phyloP scores from a whole-genome alignment of 2,888 invertebrate species.

The Plagiodera versicolora region DNA sequence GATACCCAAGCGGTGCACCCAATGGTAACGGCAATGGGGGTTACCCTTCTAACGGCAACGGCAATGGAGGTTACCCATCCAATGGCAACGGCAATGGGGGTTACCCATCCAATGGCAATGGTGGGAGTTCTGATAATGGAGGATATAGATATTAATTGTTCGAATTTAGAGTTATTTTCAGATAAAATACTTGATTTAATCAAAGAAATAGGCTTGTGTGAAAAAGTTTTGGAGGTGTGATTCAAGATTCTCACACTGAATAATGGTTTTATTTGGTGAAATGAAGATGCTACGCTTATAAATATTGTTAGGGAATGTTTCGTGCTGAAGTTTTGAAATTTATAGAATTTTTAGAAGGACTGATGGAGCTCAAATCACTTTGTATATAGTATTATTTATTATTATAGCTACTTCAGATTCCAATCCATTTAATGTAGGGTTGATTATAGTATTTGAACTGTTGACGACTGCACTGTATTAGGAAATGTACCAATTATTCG shows the following conservation, averaged over 20 bases:
- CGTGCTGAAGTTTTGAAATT: neutral
- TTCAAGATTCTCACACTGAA: neutral
- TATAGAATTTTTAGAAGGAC: neutral
- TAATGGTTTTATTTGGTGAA: neutral
- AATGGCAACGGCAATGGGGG: slow-evolving; percentile 28
- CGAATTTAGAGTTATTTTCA: slow-evolving; percentile 24
- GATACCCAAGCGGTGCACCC: no score
- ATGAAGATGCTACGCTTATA: neutral
- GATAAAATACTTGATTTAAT: slow-evolving; percentile 7
- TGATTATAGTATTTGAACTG: neutral
- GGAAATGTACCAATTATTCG: neutral
- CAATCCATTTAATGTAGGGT: neutral
- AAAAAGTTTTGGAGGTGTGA: neutral
- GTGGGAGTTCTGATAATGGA: no score
- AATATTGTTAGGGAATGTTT: neutral
- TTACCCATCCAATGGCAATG: slow-evolving; percentile 23
- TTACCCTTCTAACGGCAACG: slow-evolving; percentile 33
- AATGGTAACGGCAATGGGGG: slow-evolving; percentile 25
- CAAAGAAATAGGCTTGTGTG: neutral
- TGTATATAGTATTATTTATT: neutral
- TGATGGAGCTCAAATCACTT: neutral
- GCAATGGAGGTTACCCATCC: slow-evolving; percentile 33
- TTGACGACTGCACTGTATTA: slow-evolving; percentile 11
- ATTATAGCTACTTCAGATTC: neutral
- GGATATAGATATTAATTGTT: slow-evolving; percentile 25